Base-by-base conservation (phyloP, 2,113 vertebrate species). In the Aspiorhynchus laticeps region DNA sequence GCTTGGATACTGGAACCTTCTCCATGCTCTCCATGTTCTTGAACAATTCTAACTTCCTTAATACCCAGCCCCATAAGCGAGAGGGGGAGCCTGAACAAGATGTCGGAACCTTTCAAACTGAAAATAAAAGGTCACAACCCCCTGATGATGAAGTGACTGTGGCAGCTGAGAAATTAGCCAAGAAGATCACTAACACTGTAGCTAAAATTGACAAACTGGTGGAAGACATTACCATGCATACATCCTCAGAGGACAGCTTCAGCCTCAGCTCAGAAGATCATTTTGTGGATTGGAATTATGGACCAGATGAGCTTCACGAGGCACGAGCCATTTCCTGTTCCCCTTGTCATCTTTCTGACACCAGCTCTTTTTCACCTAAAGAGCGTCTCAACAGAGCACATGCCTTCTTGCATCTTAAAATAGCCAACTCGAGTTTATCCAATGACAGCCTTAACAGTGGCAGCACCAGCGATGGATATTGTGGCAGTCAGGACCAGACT, bases 241-340 rank as follows among this genome's bases (percentile, higher is more conserved):
- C 97, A 0, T 99, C 97, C 0, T 99, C 98, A 0, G 98, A 99
- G 0, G 98, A 99, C 92, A 99, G 98, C 90, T 96, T 98, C 90
- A 99, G 98, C 91, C 96, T 99, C 26, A 99, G 97, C 92, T 99
- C 98, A 0, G 98, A 99, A 88, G 98, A 99, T 71, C 97, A 97
- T 38, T 93, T 97, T 87, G 92, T 97, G 19, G 97, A 98, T 85
- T 98, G 97, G 97, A 96, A 96, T 26, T 96, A 94, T 4, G 97
- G 96, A 41, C 90, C 96, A 28, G 96, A 98, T 87, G 97, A 95
- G 9, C 93, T 92, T 0, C 95, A 96, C 0, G 97, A 99, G 91
- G 96, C 95, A 0, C 94, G 96, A 0, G 97, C 97, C 0, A 97
- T 97, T 86, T 98, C 97, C 0, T 97, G 97, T 91, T 99, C 98